phyloP scores from a whole-genome alignment of 2,888 invertebrate species.

The Cataglyphis livida region DNA sequence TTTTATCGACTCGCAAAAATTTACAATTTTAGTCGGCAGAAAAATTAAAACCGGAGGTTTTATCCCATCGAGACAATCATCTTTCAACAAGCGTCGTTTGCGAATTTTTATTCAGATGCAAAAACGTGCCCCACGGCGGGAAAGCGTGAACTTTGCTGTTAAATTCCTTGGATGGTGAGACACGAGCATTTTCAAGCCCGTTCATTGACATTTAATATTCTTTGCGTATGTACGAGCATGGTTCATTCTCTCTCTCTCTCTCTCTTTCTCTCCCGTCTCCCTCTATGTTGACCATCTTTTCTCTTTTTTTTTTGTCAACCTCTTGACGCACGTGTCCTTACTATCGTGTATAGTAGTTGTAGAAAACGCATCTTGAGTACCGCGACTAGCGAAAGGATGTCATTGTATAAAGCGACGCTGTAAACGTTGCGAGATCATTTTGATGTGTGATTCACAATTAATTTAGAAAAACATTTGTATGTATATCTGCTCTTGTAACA shows the following conservation, averaged over 20 bases:
- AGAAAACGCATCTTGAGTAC: constrained; percentile 53
- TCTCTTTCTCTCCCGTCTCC: neutral
- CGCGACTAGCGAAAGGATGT: constrained; percentile 57
- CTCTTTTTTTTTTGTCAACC: constrained; percentile 33
- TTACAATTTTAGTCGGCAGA: neutral
- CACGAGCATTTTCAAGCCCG: constrained; percentile 39
- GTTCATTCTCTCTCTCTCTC: constrained; percentile 1
- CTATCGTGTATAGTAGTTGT: constrained; percentile 38
- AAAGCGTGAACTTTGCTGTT: constrained; percentile 34
- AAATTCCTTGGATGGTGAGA: constrained; percentile 30
- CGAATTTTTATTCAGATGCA: constrained; percentile 25
- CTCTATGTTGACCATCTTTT: neutral
- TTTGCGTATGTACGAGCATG: constrained; percentile 10
- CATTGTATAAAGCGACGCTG: constrained; percentile 14
- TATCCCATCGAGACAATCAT: constrained; percentile 5
- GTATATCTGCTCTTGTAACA: neutral
- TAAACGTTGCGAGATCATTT: constrained; percentile 8
- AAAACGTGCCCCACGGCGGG: constrained; percentile 28
- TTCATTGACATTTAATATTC: constrained; percentile 55
- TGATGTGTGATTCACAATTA: neutral
- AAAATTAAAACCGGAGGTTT: neutral
- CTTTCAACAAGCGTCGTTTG: neutral
- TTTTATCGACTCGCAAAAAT: neutral
- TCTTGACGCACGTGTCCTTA: constrained; percentile 24
- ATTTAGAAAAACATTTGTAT: neutral